Base-by-base conservation (phyloP, 1,140 invertebrate species). In the Drosophila nasuta region DNA sequence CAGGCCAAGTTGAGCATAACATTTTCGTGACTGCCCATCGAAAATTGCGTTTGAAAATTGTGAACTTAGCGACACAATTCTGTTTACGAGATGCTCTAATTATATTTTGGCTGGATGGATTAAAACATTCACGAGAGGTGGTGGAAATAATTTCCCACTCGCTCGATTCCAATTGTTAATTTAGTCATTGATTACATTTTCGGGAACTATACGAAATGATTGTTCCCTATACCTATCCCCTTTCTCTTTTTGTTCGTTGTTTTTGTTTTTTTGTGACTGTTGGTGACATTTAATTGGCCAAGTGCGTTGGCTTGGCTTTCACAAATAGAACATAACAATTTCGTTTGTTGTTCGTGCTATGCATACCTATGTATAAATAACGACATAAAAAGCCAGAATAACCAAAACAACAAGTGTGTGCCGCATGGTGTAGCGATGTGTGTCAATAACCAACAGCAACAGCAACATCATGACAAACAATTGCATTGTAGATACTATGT, bases 301-400 rank as follows among this genome's bases (percentile, higher is more conserved):
- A 77, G 30, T 74, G 48, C 70, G 62, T 67, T 83, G 82, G 83
- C 63, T 78, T 65, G 82, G 82, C 82, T 88, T 88, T 88, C 82
- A 88, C 83, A 75, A 78, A 75, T 65, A 69, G 64, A 54, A 63
- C 59, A 43, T 51, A 73, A 71, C 62, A 79, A 77, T 60, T 75
- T 72, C 59, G 70, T 81, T 75, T 66, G 35, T 68, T 49, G 33
- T 67, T 60, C 75, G 82, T 82, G 82, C 72, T 74, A 17, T 70
- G 82, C 72, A 82, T 87, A 83, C 68, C 73, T 70, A 86, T 78
- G 65, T 67, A 58, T 43, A 45, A 43, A 49, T 51, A 30, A 45
- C 45, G 46, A 28, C 30, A 51, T 7, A 51, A 46, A 60, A 56
- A 58, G 10, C 41, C 45, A 65, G 45, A 82, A 70, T 41, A 62